Evolutionary conservation across 2,797 vertebrate genomes (phyloP).

Genomic region (Avahi laniger): DNA sequence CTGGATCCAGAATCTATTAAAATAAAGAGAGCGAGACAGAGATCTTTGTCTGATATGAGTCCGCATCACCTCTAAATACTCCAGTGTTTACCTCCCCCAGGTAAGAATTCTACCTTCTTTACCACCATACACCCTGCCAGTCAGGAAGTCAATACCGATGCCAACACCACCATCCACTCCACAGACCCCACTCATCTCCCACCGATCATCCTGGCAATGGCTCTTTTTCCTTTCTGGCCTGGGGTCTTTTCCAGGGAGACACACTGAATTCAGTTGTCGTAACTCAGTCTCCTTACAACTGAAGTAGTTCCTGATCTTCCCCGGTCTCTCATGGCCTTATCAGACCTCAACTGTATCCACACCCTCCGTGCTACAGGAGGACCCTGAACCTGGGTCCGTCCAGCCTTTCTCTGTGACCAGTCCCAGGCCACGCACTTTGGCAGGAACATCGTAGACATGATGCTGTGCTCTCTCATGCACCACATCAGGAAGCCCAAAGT

Average conservation of each 20-base stretch:
- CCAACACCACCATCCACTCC: neutral
- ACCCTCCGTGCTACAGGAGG: neutral
- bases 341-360: neutral
- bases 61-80: neutral
- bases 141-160: neutral
- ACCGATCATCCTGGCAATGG: neutral
- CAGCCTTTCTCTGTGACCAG: neutral
- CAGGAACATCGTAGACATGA: neutral
- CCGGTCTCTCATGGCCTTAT: neutral
- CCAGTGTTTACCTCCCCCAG: neutral
- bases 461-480: neutral
- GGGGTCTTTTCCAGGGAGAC: neutral
- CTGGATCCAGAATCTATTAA: neutral
- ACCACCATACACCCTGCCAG: neutral
- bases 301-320: neutral
- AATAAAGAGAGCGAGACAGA: neutral
- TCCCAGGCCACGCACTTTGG: neutral
- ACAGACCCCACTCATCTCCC: neutral
- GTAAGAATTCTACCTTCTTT: neutral
- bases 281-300: neutral
- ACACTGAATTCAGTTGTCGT: neutral
- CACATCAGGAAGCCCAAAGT: rapidly evolving
- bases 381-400: neutral
- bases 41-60: neutral
- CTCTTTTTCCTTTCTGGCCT: neutral